Evolutionary conservation across 2,113 vertebrate species (phyloP).

Genomic region (Thymallus thymallus): DNA sequence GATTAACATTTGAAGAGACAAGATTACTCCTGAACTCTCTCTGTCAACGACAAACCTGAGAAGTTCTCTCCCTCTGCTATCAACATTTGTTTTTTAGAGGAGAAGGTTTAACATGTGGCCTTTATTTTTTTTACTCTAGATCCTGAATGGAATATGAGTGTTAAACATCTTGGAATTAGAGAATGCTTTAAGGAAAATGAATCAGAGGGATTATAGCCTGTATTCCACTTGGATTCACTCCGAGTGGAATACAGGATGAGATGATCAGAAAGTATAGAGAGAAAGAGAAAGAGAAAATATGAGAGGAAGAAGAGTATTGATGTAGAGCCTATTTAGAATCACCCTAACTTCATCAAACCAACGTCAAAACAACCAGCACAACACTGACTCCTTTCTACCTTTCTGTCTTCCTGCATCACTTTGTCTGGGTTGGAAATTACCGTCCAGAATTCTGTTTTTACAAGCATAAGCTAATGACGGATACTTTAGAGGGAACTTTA

Average conservation of each 20-base stretch:
- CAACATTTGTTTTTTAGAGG: no score
- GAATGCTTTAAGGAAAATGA: not conserved
- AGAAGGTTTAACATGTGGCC: no score
- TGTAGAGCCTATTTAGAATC: constrained; percentile 40
- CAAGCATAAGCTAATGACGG: constrained; percentile 15
- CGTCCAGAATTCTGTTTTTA: constrained; percentile 6
- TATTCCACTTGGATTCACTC: not conserved
- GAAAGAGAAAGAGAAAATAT: constrained; percentile 32
- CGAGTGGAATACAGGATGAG: not conserved
- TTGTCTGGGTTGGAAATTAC: constrained; percentile 23
- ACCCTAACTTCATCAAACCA: constrained; percentile 34
- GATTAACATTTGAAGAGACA: constrained; percentile 22
- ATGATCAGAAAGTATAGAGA: no score
- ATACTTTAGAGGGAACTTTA: not conserved
- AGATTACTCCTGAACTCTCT: not conserved
- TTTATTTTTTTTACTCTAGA: not conserved
- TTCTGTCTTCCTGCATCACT: constrained; percentile 15
- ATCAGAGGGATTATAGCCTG: constrained; percentile 3
- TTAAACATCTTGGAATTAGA: not conserved
- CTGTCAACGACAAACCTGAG: not conserved
- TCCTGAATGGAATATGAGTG: not conserved
- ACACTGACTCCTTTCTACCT: constrained; percentile 46
- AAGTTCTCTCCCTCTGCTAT: not conserved
- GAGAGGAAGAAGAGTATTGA: constrained; percentile 53
- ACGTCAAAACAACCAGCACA: constrained; percentile 41